Evolutionary conservation across 2,113 vertebrate genomes (phyloP).

Genomic region (Asarcornis scutulata): DNA sequence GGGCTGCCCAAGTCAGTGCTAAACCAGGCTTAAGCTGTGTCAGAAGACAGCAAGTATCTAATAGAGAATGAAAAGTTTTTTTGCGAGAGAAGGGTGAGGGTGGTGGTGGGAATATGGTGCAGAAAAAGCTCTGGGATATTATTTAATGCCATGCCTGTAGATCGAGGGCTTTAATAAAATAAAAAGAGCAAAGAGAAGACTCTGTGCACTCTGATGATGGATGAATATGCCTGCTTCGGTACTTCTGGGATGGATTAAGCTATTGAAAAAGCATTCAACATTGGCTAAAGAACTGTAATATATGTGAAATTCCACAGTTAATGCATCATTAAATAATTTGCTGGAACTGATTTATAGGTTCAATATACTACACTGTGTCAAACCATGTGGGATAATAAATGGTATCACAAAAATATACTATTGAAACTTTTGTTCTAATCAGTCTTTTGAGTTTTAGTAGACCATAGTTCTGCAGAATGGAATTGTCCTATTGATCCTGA

Average conservation of each 20-base stretch:
- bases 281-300: constrained; percentile 68
- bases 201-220: constrained; percentile 49
- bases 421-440: constrained; percentile 68
- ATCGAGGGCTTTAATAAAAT: constrained; percentile 59
- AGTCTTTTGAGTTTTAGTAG: constrained; percentile 61
- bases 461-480: constrained; percentile 7
- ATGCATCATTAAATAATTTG: constrained; percentile 79
- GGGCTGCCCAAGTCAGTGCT: not conserved
- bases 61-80: not conserved
- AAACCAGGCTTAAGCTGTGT: not conserved
- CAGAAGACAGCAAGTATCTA: not conserved
- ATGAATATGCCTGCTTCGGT: constrained; percentile 55
- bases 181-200: constrained; percentile 56
- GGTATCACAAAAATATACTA: constrained; percentile 63
- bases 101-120: not conserved
- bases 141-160: constrained; percentile 33
- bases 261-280: constrained; percentile 70
- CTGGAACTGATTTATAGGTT: constrained; percentile 71
- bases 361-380: constrained; percentile 70
- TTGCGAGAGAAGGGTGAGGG: not conserved
- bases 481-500: constrained; percentile 24
- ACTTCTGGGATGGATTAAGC: constrained; percentile 73
- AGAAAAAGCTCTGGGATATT: not conserved
- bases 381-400: constrained; percentile 66
- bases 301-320: constrained; percentile 73